A percentile compares a stretch with the other conserved stretches of the same genome.
These are phyloP conservation scores for Selene dorsalis DNA, from an alignment of 2,797 vertebrate genomes.

Conservation along the genomic window DNA sequence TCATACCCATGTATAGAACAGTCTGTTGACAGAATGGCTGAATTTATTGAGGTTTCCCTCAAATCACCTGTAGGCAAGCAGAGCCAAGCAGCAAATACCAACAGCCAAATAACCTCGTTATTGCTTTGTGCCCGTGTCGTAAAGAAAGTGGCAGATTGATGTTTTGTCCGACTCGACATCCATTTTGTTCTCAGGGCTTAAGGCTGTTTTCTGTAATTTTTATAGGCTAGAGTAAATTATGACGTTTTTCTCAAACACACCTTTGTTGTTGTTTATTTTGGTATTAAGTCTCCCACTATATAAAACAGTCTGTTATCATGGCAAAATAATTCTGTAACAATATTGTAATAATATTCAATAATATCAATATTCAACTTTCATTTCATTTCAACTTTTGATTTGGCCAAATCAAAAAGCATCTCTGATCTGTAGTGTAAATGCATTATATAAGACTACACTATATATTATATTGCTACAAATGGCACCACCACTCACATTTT, in stretches of 20 bases:
- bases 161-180: constrained; percentile 74
- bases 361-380: neutral
- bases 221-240: constrained; percentile 57
- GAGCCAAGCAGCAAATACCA: constrained; percentile 73
- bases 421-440: neutral
- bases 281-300: neutral
- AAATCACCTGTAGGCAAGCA: constrained; percentile 78
- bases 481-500: neutral
- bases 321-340: neutral
- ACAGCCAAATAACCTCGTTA: constrained; percentile 79
- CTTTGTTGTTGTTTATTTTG: constrained; percentile 19
- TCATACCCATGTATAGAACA: constrained; percentile 68
- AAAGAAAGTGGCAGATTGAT: constrained; percentile 77
- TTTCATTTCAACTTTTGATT: constrained; percentile 1
- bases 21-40: constrained; percentile 75
- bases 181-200: constrained; percentile 73
- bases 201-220: constrained; percentile 70
- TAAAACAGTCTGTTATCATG: constrained; percentile 21
- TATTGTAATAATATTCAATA: neutral
- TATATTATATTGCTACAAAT: neutral
- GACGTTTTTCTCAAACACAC: constrained; percentile 44
- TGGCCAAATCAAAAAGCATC: neutral
- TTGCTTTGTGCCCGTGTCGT: constrained; percentile 71
- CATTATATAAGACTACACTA: neutral
- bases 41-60: constrained; percentile 75